phyloP scores from a whole-genome alignment of 1,140 invertebrate genomes.

The Penaeus vannamei region DNA sequence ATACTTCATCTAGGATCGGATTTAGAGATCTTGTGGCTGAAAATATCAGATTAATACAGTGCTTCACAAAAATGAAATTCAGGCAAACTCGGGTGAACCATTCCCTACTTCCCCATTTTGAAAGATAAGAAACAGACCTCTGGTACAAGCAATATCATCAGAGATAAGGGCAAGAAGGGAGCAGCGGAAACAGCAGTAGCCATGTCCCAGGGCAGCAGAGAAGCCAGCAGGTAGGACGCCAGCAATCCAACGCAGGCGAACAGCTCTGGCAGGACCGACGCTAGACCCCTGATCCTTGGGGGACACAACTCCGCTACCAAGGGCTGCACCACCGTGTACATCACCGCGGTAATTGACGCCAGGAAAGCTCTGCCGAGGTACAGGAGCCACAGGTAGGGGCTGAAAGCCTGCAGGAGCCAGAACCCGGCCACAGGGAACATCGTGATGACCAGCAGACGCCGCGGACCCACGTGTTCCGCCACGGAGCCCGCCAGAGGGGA shows the following conservation, averaged over 20 bases:
- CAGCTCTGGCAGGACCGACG: background rate
- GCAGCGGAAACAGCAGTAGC: constrained; percentile 22
- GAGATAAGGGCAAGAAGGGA: background rate
- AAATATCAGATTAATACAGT: too few relatives aligned
- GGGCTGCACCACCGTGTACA: constrained; percentile 19
- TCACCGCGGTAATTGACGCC: background rate
- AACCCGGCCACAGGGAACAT: background rate
- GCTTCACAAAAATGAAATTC: background rate
- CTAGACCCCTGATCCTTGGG: constrained; percentile 6
- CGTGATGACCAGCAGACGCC: constrained; percentile 6
- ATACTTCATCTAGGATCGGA: background rate
- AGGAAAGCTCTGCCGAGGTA: constrained; percentile 17
- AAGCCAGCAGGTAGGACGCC: constrained; percentile 7
- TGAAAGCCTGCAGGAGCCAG: constrained; percentile 25
- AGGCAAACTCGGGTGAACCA: background rate
- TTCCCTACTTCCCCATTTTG: background rate
- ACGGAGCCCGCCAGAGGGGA: background rate
- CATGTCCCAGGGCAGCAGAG: constrained; percentile 16
- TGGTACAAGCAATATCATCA: constrained; percentile 14
- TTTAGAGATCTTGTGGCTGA: background rate
- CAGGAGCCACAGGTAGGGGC: constrained; percentile 19
- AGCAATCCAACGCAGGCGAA: background rate
- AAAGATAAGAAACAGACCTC: background rate
- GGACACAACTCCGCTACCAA: constrained; percentile 40
- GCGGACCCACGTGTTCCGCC: background rate